Percentiles rank a stretch among this genome's conserved stretches.
Evolutionary conservation across 2,888 invertebrate genomes (phyloP).

Genomic region (Epirrhoe alternata): DNA sequence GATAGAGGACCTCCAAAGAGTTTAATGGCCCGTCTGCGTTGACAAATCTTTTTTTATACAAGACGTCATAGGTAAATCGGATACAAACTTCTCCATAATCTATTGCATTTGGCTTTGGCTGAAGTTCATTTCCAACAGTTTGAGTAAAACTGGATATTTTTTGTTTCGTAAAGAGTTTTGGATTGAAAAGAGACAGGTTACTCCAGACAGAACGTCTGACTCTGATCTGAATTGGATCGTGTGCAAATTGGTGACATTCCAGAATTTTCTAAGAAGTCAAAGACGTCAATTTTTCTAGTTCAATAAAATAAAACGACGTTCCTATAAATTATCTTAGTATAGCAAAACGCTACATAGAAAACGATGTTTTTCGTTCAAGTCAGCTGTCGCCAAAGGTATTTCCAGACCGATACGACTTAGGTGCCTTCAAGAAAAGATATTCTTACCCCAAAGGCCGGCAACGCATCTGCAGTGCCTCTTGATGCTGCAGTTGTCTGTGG

Average conservation of each 20-base stretch:
- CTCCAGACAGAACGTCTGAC: conserved; percentile 27
- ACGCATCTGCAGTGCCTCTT: no score
- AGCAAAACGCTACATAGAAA: no score
- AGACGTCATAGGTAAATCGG: conserved; percentile 51
- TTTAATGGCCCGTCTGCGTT: conserved; percentile 54
- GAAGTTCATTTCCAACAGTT: conserved; percentile 36
- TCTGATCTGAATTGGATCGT: conserved; percentile 31
- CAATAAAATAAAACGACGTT: conserved; percentile 1
- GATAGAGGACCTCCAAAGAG: conserved; percentile 46
- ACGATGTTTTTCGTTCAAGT: no score
- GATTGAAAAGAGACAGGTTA: conserved; percentile 34
- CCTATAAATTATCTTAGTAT: not conserved
- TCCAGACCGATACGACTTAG: no score
- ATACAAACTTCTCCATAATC: conserved; percentile 38
- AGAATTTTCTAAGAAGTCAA: conserved; percentile 29
- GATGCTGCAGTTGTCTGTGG: no score
- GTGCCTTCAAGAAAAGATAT: no score
- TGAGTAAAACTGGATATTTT: conserved; percentile 38
- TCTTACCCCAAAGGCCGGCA: no score
- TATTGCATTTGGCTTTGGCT: conserved; percentile 33
- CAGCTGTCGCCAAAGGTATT: no score
- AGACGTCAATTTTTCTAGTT: conserved; percentile 21
- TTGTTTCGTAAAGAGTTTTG: conserved; percentile 30
- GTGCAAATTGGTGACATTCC: conserved; percentile 40
- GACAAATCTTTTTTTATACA: conserved; percentile 55